phyloP scores from a whole-genome alignment of 2,797 vertebrate species.

The Enteromius radiatus region DNA sequence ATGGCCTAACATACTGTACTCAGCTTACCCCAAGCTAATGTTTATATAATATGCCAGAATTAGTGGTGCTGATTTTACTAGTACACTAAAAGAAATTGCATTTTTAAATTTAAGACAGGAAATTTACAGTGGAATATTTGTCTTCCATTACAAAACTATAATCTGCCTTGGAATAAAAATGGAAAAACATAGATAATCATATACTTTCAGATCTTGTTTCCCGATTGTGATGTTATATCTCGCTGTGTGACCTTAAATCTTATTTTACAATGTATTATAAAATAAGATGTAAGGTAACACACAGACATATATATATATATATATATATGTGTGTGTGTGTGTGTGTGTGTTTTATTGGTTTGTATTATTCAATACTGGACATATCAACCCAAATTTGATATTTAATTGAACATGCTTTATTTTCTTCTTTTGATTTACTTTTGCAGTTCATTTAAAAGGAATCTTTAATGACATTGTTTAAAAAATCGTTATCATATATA shows the following conservation, averaged over 20 bases:
- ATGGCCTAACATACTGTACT: slow-evolving; percentile 15
- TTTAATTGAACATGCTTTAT: neutral
- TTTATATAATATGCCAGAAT: slow-evolving; percentile 7
- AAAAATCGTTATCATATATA: neutral
- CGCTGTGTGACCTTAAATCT: neutral
- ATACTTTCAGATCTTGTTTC: neutral
- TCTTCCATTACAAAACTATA: neutral
- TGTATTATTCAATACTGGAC: neutral
- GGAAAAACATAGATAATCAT: neutral
- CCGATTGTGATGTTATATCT: neutral
- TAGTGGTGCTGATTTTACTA: slow-evolving; percentile 6
- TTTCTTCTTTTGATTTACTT: neutral
- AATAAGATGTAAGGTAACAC: no score
- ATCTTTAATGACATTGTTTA: neutral
- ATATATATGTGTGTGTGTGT: no score
- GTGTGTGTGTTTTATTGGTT: neutral
- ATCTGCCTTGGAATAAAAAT: neutral
- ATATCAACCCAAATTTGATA: no score
- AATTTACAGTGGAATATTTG: neutral
- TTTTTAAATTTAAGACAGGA: neutral
- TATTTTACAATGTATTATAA: neutral
- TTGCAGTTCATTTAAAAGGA: neutral
- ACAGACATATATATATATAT: no score
- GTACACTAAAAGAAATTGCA: neutral
- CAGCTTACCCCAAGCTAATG: slow-evolving; percentile 6